A percentile compares a stretch with the other conserved stretches of the same genome.
phyloP scores from a whole-genome alignment of 2,888 invertebrate genomes.

The Lacanobia oleracea region DNA sequence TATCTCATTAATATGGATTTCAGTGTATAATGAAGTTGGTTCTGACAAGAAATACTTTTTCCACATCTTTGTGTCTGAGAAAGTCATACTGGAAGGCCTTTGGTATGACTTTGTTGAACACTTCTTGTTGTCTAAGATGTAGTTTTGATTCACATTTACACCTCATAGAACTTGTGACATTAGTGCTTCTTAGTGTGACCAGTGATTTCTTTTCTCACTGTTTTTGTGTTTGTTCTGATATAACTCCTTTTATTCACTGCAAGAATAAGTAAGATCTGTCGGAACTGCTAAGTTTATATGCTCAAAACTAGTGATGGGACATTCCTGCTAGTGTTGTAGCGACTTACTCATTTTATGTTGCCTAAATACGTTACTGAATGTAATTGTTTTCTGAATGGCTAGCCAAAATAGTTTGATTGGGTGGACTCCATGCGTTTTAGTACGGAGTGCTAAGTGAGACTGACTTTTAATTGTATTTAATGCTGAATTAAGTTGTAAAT shows the following conservation, averaged over 20 bases:
- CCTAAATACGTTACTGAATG: conserved; percentile 68
- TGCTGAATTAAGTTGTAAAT: conserved; percentile 84
- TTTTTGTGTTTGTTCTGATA: background rate
- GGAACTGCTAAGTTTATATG: conserved; percentile 72
- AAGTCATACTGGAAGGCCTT: conserved; percentile 65
- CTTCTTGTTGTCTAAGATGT: background rate
- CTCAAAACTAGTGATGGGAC: conserved; percentile 81
- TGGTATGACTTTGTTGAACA: conserved; percentile 52
- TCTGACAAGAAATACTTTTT: conserved; percentile 62
- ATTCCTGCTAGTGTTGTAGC: conserved; percentile 73
- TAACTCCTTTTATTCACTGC: background rate
- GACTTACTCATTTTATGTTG: conserved; percentile 74
- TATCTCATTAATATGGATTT: conserved; percentile 76
- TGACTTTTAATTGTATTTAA: conserved; percentile 69
- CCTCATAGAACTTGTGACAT: conserved; percentile 1
- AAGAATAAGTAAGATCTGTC: conserved; percentile 49
- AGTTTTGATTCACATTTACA: background rate
- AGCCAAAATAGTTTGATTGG: conserved; percentile 71
- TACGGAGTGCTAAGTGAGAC: conserved; percentile 73
- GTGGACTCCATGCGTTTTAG: conserved; percentile 84
- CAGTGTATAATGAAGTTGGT: conserved; percentile 74
- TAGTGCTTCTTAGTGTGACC: conserved; percentile 16
- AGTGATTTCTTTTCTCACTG: background rate
- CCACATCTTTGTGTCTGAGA: conserved; percentile 42
- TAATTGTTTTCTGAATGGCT: conserved; percentile 68